A percentile compares a stretch with the other conserved stretches of the same genome.
Conservation (phyloP, 2,113 vertebrate genomes). For the Clarias magur region DNA sequence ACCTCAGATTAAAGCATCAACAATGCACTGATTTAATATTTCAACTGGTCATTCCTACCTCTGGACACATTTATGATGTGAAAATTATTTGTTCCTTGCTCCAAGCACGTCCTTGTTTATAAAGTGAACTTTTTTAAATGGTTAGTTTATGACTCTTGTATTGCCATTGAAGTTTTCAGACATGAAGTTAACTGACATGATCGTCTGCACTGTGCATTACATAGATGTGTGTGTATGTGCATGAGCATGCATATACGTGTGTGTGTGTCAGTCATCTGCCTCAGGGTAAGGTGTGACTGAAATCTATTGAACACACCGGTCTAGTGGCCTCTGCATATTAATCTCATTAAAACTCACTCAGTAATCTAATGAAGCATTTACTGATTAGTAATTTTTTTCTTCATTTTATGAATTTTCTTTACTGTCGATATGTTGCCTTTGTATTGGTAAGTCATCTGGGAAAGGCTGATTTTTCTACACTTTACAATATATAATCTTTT, state of each 20-base stretch:
- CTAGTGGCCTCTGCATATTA: constrained; percentile 7
- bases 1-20: constrained; percentile 13
- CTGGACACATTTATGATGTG: not conserved
- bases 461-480: not conserved
- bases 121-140: not conserved
- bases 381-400: not conserved
- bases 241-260: not conserved
- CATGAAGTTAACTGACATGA: not conserved
- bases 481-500: not conserved
- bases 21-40: not conserved
- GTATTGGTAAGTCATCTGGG: not conserved
- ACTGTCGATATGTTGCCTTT: not conserved
- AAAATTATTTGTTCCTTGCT: not conserved
- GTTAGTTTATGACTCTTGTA: not conserved
- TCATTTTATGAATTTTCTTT: not conserved
- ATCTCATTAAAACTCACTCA: not conserved
- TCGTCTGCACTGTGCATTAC: constrained; percentile 29
- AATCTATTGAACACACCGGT: constrained; percentile 37
- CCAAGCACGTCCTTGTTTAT: not conserved
- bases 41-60: not conserved
- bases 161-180: not conserved
- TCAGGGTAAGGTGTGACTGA: constrained; percentile 78
- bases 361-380: not conserved
- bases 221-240: not conserved
- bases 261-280: constrained; percentile 62